Conservation (phyloP, 2,113 vertebrate genomes). For the Pollachius pollachius region DNA sequence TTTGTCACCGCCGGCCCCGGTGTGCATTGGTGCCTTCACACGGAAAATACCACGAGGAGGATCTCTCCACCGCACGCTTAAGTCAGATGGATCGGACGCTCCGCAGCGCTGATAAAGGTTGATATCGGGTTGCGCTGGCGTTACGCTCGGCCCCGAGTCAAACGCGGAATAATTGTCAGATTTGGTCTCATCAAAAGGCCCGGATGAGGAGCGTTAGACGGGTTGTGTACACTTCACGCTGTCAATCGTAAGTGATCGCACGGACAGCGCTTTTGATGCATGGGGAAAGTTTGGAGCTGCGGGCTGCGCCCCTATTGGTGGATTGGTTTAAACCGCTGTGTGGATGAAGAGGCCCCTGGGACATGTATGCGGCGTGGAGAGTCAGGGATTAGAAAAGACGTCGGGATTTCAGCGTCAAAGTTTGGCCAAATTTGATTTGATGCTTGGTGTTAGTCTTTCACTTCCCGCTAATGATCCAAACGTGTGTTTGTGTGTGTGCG, state of each 20-base stretch:
- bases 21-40: conserved; percentile 71
- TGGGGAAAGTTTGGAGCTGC: neutral
- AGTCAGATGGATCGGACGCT: conserved; percentile 72
- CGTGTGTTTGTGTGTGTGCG: conserved; percentile 48
- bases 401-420: conserved; percentile 47
- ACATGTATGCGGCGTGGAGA: neutral
- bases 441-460: conserved; percentile 62
- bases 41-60: conserved; percentile 70
- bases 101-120: conserved; percentile 70
- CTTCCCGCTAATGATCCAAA: conserved; percentile 77
- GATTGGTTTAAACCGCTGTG: neutral
- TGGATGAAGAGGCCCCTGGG: conserved; percentile 14
- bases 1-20: conserved; percentile 63
- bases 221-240: neutral
- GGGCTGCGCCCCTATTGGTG: neutral
- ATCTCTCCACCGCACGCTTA: conserved; percentile 62
- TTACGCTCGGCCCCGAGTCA: conserved; percentile 53
- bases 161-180: conserved; percentile 70
- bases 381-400: conserved; percentile 30
- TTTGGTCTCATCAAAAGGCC: conserved; percentile 23
- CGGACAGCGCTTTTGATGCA: neutral
- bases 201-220: neutral
- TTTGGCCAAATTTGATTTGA: conserved; percentile 69
- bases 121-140: conserved; percentile 64
- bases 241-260: conserved; percentile 1